phyloP scores from a whole-genome alignment of 2,888 invertebrate genomes.

The Antheraea yamamai region DNA sequence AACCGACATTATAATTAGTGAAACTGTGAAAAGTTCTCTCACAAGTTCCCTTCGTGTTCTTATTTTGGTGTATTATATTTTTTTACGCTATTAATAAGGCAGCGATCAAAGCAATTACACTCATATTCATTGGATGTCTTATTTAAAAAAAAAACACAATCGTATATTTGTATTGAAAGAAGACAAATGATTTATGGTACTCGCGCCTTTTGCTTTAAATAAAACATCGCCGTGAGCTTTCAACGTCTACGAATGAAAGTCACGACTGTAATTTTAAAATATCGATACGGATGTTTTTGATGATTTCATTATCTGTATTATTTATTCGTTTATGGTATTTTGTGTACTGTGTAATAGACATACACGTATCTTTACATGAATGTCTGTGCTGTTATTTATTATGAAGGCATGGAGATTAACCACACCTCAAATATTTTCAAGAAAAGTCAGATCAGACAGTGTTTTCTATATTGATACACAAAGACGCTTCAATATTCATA shows the following conservation, averaged over 20 bases:
- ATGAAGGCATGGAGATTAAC: too few relatives aligned
- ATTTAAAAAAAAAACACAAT: slow-evolving; percentile 58
- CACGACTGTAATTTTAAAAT: slow-evolving; percentile 80
- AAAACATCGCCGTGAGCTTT: slow-evolving; percentile 79
- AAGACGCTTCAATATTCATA: not conserved
- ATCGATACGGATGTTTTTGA: slow-evolving; percentile 70
- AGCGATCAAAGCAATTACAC: slow-evolving; percentile 58
- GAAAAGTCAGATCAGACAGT: not conserved
- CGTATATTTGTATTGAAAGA: slow-evolving; percentile 71
- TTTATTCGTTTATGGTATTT: slow-evolving; percentile 32
- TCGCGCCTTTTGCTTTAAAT: slow-evolving; percentile 75
- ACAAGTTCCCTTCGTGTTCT: not conserved
- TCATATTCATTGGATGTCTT: slow-evolving; percentile 61
- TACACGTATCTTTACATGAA: not conserved
- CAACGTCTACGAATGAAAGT: slow-evolving; percentile 74
- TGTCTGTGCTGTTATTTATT: too few relatives aligned
- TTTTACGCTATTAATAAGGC: slow-evolving; percentile 29
- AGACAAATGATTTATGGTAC: slow-evolving; percentile 69
- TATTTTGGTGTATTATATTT: slow-evolving; percentile 30
- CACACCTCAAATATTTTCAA: not conserved
- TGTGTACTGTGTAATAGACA: not conserved
- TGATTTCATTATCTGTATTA: slow-evolving; percentile 60
- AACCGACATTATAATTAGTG: slow-evolving; percentile 55
- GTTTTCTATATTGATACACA: not conserved
- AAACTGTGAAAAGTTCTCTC: slow-evolving; percentile 23